Evolutionary conservation across 2,113 vertebrate species (phyloP), one percentile per base, ranked within the genome.

Genomic region (Motacilla tschutschensis): DNA sequence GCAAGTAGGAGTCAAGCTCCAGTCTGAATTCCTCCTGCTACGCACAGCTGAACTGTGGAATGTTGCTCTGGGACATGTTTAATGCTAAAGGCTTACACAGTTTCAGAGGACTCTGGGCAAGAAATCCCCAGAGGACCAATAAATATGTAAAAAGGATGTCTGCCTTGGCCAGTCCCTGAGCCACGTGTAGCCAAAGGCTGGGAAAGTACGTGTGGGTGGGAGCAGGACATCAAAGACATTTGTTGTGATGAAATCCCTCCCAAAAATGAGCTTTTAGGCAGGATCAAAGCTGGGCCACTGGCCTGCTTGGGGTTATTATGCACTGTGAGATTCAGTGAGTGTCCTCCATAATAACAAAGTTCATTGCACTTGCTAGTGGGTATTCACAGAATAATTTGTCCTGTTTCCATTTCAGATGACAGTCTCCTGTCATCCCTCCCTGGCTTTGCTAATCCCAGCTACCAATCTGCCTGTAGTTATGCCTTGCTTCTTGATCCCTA

Each of bases 11-110:
- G 43, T 53, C 58, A 63, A 80, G 18, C 50, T 47, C 38, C 57
- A 38, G 35, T 72, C 35, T 0, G 0, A 41, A 47, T 76, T 90
- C 28, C 7, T 83, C 29, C 36, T 1, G 1, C 62, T 1, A 1
- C 51, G 33, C 4, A 12, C 26, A 50, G 29, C 7, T 64, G 29
- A 71, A 14, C 58, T 90, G 43, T 76, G 75, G 69, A 62, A 35
- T 76, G 29, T 58, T 88, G n/a, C 71, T 91, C 19, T 33, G 48
- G 67, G 43, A 54, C 36, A 18, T 0, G 0, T 65, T 84, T 63
- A 54, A 0, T 90, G 58, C 71, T 75, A 47, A 88, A 73, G 75
- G 48, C 43, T 86, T 82, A 35, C 29, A 50, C 8, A 43, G 59
- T 76, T 88, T 82, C 36, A 47, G 67, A 71, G 59, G 59, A 81